Evolutionary conservation across 2,113 vertebrate genomes (phyloP), one percentile per base, ranked within the genome.

Genomic region (Clarias magur): DNA sequence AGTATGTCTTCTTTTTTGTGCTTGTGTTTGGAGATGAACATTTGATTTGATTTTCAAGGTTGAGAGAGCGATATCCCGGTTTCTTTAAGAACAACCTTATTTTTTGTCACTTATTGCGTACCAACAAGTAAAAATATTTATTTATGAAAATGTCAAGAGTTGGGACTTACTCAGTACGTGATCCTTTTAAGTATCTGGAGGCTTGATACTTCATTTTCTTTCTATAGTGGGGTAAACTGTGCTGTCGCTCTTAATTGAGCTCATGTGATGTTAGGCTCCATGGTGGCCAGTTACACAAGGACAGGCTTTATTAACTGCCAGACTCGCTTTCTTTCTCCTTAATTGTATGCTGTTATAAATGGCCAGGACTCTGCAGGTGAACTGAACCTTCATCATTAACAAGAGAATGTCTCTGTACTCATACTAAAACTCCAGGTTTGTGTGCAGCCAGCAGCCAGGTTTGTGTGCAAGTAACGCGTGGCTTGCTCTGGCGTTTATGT

Each of bases 341-440:
- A 82, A 87, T 75, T 83, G 59, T 72, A 34, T 42, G 53, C 56
- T 76, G 86, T 76, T 82, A 83, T 34, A 83, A 83, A 48, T 83
- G 80, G 60, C 59, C 48, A 78, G 38, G 27, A 23, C 70, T 57
- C 65, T 30, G 81, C 25, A 67, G 60, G 78, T 87, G 85, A 83
- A 59, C 48, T 42, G 25, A 83, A 87, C 65, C 53, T 19, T 19
- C 59, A 42, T 76, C 59, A 76, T 83, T 67, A 87, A 70, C 54
- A 59, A 59, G 38, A 82, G 54, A 87, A 78, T 42, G 72, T 83
- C 72, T 78, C 72, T 27, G 27, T 78, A 67, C 62, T 30, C 1
- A 3, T 57, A 30, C 23, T 87, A 48, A 48, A 79, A 34, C 70
- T 87, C 13, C 42, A 25, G 42, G 68, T 54, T 60, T 60, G 85